Evolutionary conservation across 2,113 vertebrate genomes (phyloP).

Genomic region (Lepisosteus oculatus): DNA sequence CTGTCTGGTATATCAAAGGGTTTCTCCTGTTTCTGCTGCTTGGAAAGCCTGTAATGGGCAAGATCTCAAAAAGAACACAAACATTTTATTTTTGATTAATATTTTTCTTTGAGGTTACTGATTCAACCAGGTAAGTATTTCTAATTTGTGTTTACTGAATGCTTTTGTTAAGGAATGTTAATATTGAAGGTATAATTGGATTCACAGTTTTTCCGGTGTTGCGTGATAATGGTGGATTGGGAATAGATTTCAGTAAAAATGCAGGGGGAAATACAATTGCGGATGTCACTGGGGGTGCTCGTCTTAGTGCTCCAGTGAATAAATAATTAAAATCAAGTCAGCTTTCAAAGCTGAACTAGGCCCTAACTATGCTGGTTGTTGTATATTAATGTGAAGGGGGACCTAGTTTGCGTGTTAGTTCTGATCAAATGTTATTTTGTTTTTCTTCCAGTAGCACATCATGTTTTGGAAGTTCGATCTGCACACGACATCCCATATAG

Average conservation of each 20-base stretch:
- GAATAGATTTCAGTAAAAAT: background rate
- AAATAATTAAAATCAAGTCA: background rate
- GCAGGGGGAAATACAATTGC: background rate
- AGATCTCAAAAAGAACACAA: constrained; percentile 78
- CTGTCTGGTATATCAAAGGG: constrained; percentile 36
- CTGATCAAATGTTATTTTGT: background rate
- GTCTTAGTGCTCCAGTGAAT: background rate
- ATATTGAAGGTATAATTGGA: constrained; percentile 1
- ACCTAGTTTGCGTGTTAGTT: background rate
- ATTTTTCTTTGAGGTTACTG: constrained; percentile 77
- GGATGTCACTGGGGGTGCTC: background rate
- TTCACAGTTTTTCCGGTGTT: constrained; percentile 30
- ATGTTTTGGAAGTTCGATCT: constrained; percentile 99
- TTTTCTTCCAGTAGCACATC: constrained; percentile 63
- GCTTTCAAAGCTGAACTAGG: constrained; percentile 2
- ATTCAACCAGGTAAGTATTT: constrained; percentile 44
- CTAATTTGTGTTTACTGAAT: constrained; percentile 13
- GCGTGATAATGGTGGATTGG: background rate
- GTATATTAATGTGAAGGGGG: background rate
- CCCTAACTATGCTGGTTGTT: background rate
- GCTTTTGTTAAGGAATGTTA: background rate
- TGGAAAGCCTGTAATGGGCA: constrained; percentile 90
- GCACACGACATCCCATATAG: constrained; percentile 97
- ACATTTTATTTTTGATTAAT: constrained; percentile 74
- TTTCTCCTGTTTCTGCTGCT: constrained; percentile 59